These are phyloP conservation scores for Phrynosoma platyrhinos DNA, from an alignment of 2,113 vertebrate genomes.

Conservation along the genomic window DNA sequence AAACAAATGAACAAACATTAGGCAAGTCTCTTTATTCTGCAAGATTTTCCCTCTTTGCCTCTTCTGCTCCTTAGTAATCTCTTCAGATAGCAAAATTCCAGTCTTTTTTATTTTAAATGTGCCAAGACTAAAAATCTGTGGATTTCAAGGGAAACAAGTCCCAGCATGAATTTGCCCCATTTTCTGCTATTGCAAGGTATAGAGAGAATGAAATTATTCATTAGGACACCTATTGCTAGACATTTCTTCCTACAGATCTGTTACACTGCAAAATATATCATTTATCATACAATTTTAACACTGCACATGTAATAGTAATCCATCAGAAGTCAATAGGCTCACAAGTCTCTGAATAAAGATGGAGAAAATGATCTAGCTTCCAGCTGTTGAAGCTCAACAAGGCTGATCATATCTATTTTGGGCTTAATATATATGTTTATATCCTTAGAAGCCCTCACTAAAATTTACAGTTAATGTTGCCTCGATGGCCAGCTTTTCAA, in stretches of 20 bases:
- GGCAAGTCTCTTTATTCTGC: too few species aligned
- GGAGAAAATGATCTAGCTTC: constrained; percentile 16
- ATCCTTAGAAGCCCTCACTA: not conserved
- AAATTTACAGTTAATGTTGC: not conserved
- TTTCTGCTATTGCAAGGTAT: constrained; percentile 27
- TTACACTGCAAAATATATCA: constrained; percentile 25
- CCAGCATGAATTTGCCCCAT: constrained; percentile 22
- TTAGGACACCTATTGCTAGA: constrained; percentile 33
- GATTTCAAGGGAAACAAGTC: constrained; percentile 26
- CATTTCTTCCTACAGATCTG: constrained; percentile 26
- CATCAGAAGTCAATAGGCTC: constrained; percentile 6
- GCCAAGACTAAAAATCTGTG: constrained; percentile 26
- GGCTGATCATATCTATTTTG: not conserved
- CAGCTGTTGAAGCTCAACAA: not conserved
- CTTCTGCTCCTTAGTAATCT: not conserved
- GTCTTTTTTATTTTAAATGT: constrained; percentile 15
- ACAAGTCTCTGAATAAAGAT: constrained; percentile 1
- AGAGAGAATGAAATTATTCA: constrained; percentile 29
- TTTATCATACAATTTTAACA: constrained; percentile 33
- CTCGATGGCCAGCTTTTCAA: not conserved
- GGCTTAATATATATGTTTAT: constrained; percentile 10
- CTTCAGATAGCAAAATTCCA: constrained; percentile 18
- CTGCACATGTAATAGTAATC: constrained; percentile 23
- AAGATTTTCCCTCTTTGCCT: too few species aligned
- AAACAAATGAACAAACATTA: too few species aligned